These are phyloP conservation scores for Drosophila willistoni DNA, from an alignment of 1,140 invertebrate genomes.

Conservation along the genomic window DNA sequence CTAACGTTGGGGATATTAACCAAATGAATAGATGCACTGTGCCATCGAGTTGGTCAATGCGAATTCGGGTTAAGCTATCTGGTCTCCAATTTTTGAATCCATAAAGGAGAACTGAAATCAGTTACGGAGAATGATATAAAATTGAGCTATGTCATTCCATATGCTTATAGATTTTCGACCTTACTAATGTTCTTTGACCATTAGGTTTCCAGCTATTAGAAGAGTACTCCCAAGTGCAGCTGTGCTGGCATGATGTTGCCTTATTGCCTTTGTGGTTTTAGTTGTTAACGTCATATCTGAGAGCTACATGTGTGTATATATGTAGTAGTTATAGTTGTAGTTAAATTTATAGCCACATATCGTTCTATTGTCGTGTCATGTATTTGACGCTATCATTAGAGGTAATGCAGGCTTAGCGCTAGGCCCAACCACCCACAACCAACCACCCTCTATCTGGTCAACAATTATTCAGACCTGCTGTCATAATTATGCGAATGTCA, in stretches of 20 bases:
- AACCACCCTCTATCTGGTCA: background rate
- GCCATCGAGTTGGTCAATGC: background rate
- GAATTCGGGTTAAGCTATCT: too few relatives aligned
- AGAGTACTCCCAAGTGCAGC: too few relatives aligned
- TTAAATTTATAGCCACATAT: slow-evolving; percentile 31
- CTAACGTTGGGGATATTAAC: background rate
- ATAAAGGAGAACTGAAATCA: too few relatives aligned
- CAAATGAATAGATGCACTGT: slow-evolving; percentile 9
- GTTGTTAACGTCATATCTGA: slow-evolving; percentile 27
- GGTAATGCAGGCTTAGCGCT: slow-evolving; percentile 36
- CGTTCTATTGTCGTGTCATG: slow-evolving; percentile 43
- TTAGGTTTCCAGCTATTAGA: too few relatives aligned
- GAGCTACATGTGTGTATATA: slow-evolving; percentile 18
- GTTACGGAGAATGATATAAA: too few relatives aligned
- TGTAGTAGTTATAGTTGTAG: slow-evolving; percentile 25
- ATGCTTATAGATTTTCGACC: too few relatives aligned
- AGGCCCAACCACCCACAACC: background rate
- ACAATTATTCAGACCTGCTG: slow-evolving; percentile 18
- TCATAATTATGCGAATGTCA: slow-evolving; percentile 56
- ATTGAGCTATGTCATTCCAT: too few relatives aligned
- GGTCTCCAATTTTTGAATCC: too few relatives aligned
- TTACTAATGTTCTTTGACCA: too few relatives aligned
- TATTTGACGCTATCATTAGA: slow-evolving; percentile 56
- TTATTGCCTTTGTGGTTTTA: slow-evolving; percentile 13
- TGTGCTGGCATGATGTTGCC: slow-evolving; percentile 6